Conservation (phyloP, 2,797 vertebrate species). For the Melanotaenia nigrans region DNA sequence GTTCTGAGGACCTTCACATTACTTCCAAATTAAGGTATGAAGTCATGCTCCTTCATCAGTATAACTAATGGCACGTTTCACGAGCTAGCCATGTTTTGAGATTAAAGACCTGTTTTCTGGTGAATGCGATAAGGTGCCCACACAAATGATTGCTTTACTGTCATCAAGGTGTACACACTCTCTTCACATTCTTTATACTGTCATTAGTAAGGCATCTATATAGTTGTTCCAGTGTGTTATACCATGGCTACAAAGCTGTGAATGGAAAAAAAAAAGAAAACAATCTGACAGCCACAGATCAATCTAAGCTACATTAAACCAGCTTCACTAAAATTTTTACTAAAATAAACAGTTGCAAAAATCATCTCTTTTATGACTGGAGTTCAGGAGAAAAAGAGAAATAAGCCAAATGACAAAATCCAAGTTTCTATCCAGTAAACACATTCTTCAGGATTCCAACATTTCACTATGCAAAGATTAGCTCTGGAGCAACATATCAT, state of each 20-base stretch:
- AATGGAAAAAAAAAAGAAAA: constrained; percentile 4
- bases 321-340: constrained; percentile 23
- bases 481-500: constrained; percentile 67
- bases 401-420: constrained; percentile 34
- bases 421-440: constrained; percentile 40
- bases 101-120: constrained; percentile 69
- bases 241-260: constrained; percentile 34
- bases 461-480: constrained; percentile 69
- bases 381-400: constrained; percentile 13
- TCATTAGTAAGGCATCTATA: constrained; percentile 56
- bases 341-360: constrained; percentile 6
- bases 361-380: neutral
- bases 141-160: constrained; percentile 56
- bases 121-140: constrained; percentile 65
- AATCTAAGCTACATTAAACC: constrained; percentile 35
- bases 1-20: constrained; percentile 76
- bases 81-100: constrained; percentile 62
- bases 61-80: constrained; percentile 77
- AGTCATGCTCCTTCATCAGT: constrained; percentile 81
- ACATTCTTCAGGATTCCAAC: constrained; percentile 40
- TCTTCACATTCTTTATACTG: constrained; percentile 31
- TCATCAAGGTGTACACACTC: constrained; percentile 40
- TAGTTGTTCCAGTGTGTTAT: constrained; percentile 63
- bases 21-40: constrained; percentile 79
- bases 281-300: constrained; percentile 40